Base-by-base conservation (phyloP, 2,113 vertebrate genomes). In the Anhinga anhinga region DNA sequence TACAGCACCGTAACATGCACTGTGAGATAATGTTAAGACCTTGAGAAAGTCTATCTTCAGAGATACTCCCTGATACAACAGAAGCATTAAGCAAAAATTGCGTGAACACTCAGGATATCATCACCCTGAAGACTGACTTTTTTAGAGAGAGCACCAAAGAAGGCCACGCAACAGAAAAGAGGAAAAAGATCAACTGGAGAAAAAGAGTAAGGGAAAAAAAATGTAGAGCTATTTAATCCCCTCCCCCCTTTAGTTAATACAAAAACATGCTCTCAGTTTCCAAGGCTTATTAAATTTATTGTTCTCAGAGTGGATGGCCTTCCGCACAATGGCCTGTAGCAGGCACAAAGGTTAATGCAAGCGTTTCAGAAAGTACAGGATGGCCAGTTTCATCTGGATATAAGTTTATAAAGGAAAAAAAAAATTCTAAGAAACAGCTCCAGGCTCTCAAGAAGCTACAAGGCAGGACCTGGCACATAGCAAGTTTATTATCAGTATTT, bases 261-360 rank as follows among this genome's bases (percentile, higher is more conserved):
- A 94, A 84, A 93, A 84, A 79, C 69, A 89, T 30, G 38, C 40
- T 66, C 82, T 65, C 34, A 12, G 42, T 90, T 95, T 92, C 63
- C 86, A 95, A 88, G 70, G 69, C 91, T 89, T 95, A 94, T 82
- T 94, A 94, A 88, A 97, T 79, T 44, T 77, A 83, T 58, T 78
- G 69, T 66, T 83, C 56, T 69, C 45, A 0, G 29, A 56, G 55
- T 40, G 21, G 69, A 0, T 85, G 50, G 42, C 58, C 66, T 90
- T 92, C 80, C 26, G 73, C 36, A 40, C 29, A 86, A 81, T 20
- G 49, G 83, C 82, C 71, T 78, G 82, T n/a, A 86, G 76, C 86
- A 89, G 32, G 81, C 76, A 87, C 61, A 47, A 78, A 92, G 88
- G 87, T 94, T 84, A 93, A 62, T 29, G 38, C 12, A 78, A 81